Base-by-base conservation (phyloP, 2,888 invertebrate species). In the Busseola fusca region DNA sequence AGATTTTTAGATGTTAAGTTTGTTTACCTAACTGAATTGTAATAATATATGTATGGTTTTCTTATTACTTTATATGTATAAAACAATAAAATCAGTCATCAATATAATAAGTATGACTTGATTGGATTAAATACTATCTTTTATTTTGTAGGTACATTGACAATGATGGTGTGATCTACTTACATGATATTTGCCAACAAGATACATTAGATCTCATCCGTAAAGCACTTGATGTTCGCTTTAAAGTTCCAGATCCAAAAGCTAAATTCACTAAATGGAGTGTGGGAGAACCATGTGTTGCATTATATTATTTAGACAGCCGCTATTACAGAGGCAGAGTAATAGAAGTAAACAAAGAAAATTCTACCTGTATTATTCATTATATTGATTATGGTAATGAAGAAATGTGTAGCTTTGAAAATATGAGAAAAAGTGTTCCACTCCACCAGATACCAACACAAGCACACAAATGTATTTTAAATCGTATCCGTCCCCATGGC, bases 341-440 rank as follows among this genome's bases (percentile, higher is more conserved):
- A 3, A 1, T 93, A 1, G 90, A 95, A 66, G 92, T 96, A 1
- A 87, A 93, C 56, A 83, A 91, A 2, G 93, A 96, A 72, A 82
- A 91, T 3, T 84, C 90, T 63, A 84, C 87, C 66, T 93, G 97
- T 77, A 78, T 94, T 69, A 97, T 98, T 0, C 94, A 96, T 66
- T 98, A 98, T 91, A 96, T 98, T 1, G 98, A 98, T 92, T 98
- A 97, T 87, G 98, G 98, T 0, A 98, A 98, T 87, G 94, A 96
- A 56, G 98, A 98, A 90, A 89, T 91, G 0, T 96, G 97, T 72
- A 83, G 93, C 0, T 93, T 96, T 21, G 89, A 92, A 1, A 95
- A 97, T 67, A 86, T 98, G 65, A 94, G 97, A 30, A 97, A 97
- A 78, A 96, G 96, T 81, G 95, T 97, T 2, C 96, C 97, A 9